Conservation (phyloP, 2,888 invertebrate species). For the Agapostemon virescens region DNA sequence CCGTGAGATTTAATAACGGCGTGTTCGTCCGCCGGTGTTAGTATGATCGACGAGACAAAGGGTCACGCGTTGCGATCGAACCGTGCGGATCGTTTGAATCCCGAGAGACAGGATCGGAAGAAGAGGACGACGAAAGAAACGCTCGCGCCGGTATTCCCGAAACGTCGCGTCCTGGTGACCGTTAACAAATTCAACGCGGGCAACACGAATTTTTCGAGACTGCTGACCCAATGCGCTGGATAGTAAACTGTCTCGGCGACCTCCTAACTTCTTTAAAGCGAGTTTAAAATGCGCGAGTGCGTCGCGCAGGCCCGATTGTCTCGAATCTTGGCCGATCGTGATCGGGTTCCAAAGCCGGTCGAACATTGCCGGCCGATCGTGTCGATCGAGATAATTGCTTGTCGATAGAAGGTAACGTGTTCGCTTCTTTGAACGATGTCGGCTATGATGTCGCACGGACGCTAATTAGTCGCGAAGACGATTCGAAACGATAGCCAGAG, state of each 20-base stretch:
- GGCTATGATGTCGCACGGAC: background rate
- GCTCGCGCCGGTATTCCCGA: constrained; percentile 39
- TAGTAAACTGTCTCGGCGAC: constrained; percentile 66
- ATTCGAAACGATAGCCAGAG: background rate
- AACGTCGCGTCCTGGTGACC: constrained; percentile 53
- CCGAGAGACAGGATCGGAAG: background rate
- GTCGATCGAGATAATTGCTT: constrained; percentile 6
- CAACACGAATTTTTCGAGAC: constrained; percentile 66
- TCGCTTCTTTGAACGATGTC: background rate
- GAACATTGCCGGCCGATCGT: no score
- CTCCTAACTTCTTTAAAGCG: constrained; percentile 70
- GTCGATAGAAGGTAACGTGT: background rate
- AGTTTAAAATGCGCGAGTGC: constrained; percentile 65
- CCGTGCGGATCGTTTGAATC: background rate
- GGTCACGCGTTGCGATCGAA: background rate
- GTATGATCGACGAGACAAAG: background rate
- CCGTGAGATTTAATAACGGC: background rate
- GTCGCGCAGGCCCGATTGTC: constrained; percentile 27
- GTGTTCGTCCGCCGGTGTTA: background rate
- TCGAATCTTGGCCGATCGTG: constrained; percentile 57
- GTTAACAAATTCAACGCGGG: constrained; percentile 69
- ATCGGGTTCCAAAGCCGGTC: constrained; percentile 27
- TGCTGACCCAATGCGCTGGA: constrained; percentile 76
- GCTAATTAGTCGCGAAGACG: background rate
- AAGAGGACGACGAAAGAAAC: background rate